Evolutionary conservation across 2,888 invertebrate genomes (phyloP).

Genomic region (Cynaeus angustus): DNA sequence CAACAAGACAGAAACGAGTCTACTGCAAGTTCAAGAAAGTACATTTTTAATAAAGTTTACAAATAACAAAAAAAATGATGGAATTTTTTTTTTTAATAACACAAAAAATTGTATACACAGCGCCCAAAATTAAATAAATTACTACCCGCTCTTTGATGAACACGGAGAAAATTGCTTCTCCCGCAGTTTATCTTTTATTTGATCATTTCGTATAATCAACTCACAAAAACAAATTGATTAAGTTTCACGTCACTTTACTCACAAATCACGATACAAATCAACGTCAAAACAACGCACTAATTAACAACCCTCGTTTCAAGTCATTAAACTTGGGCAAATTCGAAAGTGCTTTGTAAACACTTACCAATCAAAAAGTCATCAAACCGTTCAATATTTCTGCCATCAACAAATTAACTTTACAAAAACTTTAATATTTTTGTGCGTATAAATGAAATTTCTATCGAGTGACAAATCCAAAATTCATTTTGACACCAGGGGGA

Average conservation of each 20-base stretch:
- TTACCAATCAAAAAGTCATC: constrained; percentile 9
- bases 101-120: background rate
- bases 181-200: too few species aligned
- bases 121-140: too few species aligned
- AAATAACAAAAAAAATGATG: background rate
- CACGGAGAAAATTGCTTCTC: too few species aligned
- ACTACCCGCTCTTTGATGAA: too few species aligned
- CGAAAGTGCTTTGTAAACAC: constrained; percentile 5
- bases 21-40: too few species aligned
- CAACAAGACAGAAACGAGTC: too few species aligned
- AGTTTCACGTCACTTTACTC: background rate
- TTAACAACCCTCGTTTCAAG: constrained; percentile 4
- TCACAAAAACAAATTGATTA: background rate
- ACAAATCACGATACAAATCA: constrained; percentile 22
- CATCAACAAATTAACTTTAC: constrained; percentile 11
- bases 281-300: constrained; percentile 10
- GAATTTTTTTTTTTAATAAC: background rate
- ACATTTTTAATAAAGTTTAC: too few species aligned
- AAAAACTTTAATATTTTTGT: constrained; percentile 9
- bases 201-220: too few species aligned
- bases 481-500: background rate
- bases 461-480: background rate
- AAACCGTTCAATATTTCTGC: background rate
- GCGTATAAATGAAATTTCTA: too few species aligned
- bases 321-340: constrained; percentile 7